These are phyloP conservation scores for Acyrthosiphon pisum DNA, from an alignment of 1,140 invertebrate genomes.

Conservation along the genomic window DNA sequence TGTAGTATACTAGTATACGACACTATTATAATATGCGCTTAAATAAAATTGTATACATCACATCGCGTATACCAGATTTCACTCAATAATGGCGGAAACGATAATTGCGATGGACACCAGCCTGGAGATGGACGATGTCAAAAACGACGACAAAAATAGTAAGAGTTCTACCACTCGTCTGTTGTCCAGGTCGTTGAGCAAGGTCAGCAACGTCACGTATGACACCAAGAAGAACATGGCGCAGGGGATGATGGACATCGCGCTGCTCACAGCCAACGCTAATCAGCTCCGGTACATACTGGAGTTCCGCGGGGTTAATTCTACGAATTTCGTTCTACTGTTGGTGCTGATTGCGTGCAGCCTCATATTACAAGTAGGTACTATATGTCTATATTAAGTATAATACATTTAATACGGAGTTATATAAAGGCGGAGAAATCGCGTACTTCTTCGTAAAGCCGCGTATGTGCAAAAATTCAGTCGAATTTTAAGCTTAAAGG, in stretches of 20 bases:
- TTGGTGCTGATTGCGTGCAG: slow-evolving; percentile 79
- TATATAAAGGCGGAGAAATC: neutral
- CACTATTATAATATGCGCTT: neutral
- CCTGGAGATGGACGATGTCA: neutral
- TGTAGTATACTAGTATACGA: neutral
- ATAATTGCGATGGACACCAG: neutral
- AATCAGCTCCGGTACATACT: slow-evolving; percentile 88
- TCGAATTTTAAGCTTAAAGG: neutral
- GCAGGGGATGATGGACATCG: slow-evolving; percentile 89
- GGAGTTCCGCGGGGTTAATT: slow-evolving; percentile 69
- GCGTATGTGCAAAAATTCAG: neutral
- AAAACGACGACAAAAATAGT: neutral
- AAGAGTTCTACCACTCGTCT: neutral
- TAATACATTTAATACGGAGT: neutral
- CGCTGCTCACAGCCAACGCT: slow-evolving; percentile 81
- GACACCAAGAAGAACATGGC: slow-evolving; percentile 83
- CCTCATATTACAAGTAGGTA: slow-evolving; percentile 77
- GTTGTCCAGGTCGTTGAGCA: slow-evolving; percentile 40
- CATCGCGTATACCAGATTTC: neutral
- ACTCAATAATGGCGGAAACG: neutral
- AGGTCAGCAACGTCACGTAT: slow-evolving; percentile 56
- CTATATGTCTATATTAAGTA: neutral
- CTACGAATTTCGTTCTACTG: slow-evolving; percentile 81
- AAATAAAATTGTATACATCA: neutral
- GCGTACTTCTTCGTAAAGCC: neutral